Percentiles rank a stretch among this genome's conserved stretches.
phyloP scores from a whole-genome alignment of 2,113 vertebrate genomes.

The Epinephelus fuscoguttatus region DNA sequence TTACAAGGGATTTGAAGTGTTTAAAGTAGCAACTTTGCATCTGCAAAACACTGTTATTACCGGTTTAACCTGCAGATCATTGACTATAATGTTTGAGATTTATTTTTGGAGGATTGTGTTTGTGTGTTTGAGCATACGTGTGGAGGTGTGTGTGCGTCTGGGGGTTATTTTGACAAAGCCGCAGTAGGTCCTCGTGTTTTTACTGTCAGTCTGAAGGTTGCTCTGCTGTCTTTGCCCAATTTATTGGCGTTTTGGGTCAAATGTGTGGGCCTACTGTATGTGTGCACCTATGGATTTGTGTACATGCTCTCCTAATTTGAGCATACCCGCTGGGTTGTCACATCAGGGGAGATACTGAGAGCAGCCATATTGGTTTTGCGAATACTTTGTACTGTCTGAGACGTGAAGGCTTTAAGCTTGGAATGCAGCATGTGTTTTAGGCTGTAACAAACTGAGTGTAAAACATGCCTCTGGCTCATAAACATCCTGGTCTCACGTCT shows the following conservation, averaged over 20 bases:
- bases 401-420: conserved; percentile 16
- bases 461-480: conserved; percentile 32
- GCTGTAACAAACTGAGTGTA: conserved; percentile 17
- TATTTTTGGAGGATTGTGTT: not conserved
- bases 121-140: not conserved
- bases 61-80: conserved; percentile 25
- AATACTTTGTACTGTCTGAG: conserved; percentile 18
- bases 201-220: conserved; percentile 28
- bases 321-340: conserved; percentile 25
- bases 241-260: conserved; percentile 16
- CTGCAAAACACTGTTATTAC: conserved; percentile 42
- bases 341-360: conserved; percentile 31
- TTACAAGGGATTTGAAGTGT: conserved; percentile 48
- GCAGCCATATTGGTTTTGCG: conserved; percentile 40
- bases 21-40: conserved; percentile 35
- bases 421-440: conserved; percentile 38
- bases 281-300: conserved; percentile 30
- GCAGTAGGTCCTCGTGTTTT: conserved; percentile 23
- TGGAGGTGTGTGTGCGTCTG: conserved; percentile 13
- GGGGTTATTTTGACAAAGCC: conserved; percentile 40
- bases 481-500: conserved; percentile 24
- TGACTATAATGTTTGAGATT: not conserved
- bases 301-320: conserved; percentile 12
- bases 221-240: conserved; percentile 17
- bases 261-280: conserved; percentile 9